Conservation (phyloP, 2,888 invertebrate genomes). For the Drosophila macrospina region DNA sequence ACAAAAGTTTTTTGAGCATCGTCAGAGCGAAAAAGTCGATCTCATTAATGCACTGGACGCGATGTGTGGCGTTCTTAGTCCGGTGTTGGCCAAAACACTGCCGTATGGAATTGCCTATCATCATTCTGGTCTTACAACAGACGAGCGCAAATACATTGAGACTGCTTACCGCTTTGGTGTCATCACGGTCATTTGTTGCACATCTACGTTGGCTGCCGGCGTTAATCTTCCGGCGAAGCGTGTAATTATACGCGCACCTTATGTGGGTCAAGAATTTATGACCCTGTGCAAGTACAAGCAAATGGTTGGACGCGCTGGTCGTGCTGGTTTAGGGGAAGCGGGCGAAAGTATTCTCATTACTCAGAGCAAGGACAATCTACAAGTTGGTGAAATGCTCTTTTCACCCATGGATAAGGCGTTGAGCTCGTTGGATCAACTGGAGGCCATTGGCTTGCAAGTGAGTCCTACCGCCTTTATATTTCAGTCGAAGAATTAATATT, state of each 20-base stretch:
- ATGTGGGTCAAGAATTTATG: constrained; percentile 91
- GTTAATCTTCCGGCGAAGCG: constrained; percentile 97
- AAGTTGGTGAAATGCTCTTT: constrained; percentile 87
- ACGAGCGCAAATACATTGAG: constrained; percentile 94
- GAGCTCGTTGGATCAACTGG: constrained; percentile 87
- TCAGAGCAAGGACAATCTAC: constrained; percentile 87
- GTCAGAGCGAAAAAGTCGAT: constrained; percentile 87
- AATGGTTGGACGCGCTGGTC: constrained; percentile 97
- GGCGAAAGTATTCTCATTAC: constrained; percentile 96
- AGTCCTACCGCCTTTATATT: background rate
- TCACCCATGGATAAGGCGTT: constrained; percentile 90
- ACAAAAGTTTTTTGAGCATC: constrained; percentile 87
- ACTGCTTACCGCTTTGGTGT: constrained; percentile 93
- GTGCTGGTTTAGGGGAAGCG: constrained; percentile 92
- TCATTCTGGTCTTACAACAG: constrained; percentile 95
- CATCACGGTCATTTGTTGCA: constrained; percentile 96
- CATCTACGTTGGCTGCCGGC: constrained; percentile 98
- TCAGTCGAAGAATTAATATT: background rate
- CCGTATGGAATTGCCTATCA: constrained; percentile 96
- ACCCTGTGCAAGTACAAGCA: constrained; percentile 94
- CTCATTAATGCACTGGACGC: constrained; percentile 89
- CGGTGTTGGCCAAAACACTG: constrained; percentile 89
- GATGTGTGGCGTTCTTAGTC: constrained; percentile 89
- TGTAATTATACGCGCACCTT: constrained; percentile 94
- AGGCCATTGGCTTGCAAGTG: constrained; percentile 86